Evolutionary conservation across 2,797 vertebrate genomes (phyloP), one percentile per base, ranked within the genome.

Genomic region (Halcyon smyrnensis): DNA sequence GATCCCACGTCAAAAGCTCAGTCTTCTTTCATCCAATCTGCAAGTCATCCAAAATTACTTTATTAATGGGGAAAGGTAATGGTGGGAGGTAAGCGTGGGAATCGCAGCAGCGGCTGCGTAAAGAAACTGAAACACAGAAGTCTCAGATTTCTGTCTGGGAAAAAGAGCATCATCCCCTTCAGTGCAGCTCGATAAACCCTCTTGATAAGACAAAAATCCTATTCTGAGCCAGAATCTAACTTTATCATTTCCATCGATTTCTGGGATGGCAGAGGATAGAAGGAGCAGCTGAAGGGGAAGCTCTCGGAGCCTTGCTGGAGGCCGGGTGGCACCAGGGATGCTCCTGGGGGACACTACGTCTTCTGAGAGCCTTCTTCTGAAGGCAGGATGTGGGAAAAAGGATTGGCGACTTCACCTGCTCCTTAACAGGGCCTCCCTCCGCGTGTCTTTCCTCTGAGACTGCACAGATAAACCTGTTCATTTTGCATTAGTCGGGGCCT

Each of bases 21-120:
- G n/a, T 25, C 41, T 84, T 39, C 36, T 87, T 89, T 80, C 7
- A 16, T 24, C 53, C 43, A 83, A 87, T 83, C 48, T 71, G 68
- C 76, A 92, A 93, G 69, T 50, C 37, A 88, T 50, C 45, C 71
- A 60, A 67, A 89, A 95, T 60, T 48, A 50, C 9, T 57, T 84
- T 70, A 75, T 37, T 87, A 93, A 90, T 20, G 34, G 69, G 25
- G 50, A 89, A 88, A 85, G 71, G 28, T 50, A 53, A 59, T 19
- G 32, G 57, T 81, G 41, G 36, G 62, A 80, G 36, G 32, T 45
- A 71, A 89, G 53, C 0, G 0, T 0, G 0, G 2, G 70, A 79
- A 76, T 62, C 51, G 86, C 54, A 87, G 60, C 3, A 11, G 37
- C 2, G 3, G 18, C 43, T 70, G 2, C 8, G 21, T 32, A 84